These are phyloP conservation scores for Strix aluco DNA, from an alignment of 2,113 vertebrate genomes.

Conservation along the genomic window DNA sequence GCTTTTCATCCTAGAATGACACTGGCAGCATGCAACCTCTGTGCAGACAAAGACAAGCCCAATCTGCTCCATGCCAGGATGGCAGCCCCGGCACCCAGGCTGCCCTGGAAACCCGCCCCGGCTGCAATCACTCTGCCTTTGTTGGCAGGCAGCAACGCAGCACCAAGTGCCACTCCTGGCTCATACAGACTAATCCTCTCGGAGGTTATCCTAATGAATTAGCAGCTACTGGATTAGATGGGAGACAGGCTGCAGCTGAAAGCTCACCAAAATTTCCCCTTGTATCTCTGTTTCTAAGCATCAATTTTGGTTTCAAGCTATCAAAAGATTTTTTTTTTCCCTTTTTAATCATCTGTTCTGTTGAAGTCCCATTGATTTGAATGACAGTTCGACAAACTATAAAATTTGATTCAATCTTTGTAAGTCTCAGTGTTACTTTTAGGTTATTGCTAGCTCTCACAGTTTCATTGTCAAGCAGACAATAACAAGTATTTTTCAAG, in stretches of 20 bases:
- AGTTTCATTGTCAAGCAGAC: not conserved
- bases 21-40: not conserved
- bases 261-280: not conserved
- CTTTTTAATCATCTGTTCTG: not conserved
- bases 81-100: not conserved
- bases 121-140: slow-evolving; percentile 40
- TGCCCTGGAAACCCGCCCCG: slow-evolving; percentile 15
- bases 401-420: not conserved
- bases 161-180: slow-evolving; percentile 63
- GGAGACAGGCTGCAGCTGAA: slow-evolving; percentile 3
- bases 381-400: not conserved
- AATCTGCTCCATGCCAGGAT: not conserved
- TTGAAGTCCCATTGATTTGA: not conserved
- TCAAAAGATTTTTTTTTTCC: not conserved
- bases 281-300: not conserved
- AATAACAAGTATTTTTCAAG: slow-evolving; percentile 12
- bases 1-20: slow-evolving; percentile 45
- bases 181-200: slow-evolving; percentile 20
- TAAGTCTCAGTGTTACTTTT: not conserved
- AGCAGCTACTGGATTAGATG: slow-evolving; percentile 34
- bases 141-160: not conserved
- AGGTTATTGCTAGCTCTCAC: not conserved
- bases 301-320: not conserved
- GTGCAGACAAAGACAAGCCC: slow-evolving; percentile 42
- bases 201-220: slow-evolving; percentile 53